These are phyloP conservation scores for Macquaria australasica DNA, from an alignment of 2,113 vertebrate genomes.

Conservation along the genomic window DNA sequence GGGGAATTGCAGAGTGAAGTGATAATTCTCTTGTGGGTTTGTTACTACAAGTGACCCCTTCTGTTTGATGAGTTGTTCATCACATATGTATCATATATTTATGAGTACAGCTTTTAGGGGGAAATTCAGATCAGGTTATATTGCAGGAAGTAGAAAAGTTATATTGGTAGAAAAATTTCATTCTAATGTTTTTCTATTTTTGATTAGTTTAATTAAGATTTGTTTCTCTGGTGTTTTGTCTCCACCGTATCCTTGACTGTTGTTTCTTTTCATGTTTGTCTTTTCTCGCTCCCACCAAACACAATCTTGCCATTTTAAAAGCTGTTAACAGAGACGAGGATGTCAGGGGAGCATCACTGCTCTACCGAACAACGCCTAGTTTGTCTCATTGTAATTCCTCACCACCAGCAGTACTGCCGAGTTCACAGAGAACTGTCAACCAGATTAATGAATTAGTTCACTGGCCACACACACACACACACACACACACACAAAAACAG, in stretches of 20 bases:
- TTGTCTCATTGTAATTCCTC: slow-evolving; percentile 72
- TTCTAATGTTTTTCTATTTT: background rate
- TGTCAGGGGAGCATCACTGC: slow-evolving; percentile 56
- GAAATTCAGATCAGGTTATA: background rate
- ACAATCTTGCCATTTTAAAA: slow-evolving; percentile 47
- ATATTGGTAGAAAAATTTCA: background rate
- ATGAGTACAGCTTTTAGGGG: background rate
- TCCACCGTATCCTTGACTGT: background rate
- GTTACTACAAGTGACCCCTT: background rate
- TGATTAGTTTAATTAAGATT: background rate
- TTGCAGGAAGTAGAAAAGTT: background rate
- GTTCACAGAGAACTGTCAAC: slow-evolving; percentile 62
- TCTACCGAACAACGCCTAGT: slow-evolving; percentile 38
- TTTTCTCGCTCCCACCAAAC: slow-evolving; percentile 29
- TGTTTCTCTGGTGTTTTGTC: background rate
- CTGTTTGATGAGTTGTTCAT: background rate
- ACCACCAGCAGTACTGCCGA: slow-evolving; percentile 35
- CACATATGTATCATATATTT: background rate
- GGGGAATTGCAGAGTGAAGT: no score
- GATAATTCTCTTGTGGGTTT: background rate
- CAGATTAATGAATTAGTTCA: slow-evolving; percentile 69
- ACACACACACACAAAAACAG: slow-evolving; percentile 32
- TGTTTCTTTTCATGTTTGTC: slow-evolving; percentile 25
- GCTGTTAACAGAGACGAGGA: slow-evolving; percentile 25
- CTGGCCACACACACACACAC: slow-evolving; percentile 47